These are phyloP conservation scores for Ochropleura plecta DNA, from an alignment of 2,888 invertebrate species.

Conservation along the genomic window DNA sequence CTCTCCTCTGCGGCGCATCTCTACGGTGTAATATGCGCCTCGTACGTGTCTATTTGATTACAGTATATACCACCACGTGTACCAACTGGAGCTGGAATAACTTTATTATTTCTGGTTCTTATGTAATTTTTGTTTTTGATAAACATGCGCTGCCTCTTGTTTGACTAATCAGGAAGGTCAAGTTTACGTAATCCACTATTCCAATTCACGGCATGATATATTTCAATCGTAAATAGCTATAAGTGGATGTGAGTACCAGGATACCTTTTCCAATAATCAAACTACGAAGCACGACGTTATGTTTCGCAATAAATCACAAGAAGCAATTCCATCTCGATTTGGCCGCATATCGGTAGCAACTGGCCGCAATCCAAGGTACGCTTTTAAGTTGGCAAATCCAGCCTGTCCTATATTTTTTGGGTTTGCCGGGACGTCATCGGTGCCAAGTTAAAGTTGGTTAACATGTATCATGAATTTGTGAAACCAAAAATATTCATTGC, in stretches of 20 bases:
- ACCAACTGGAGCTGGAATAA: conserved; percentile 10
- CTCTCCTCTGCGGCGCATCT: conserved; percentile 81
- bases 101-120: conserved; percentile 1
- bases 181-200: background rate
- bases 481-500: conserved; percentile 53
- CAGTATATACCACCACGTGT: conserved; percentile 28
- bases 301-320: conserved; percentile 76
- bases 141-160: background rate
- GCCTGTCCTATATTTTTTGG: conserved; percentile 68
- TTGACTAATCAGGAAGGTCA: background rate
- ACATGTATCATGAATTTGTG: conserved; percentile 59
- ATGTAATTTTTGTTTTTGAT: background rate
- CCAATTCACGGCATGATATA: background rate
- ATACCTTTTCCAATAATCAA: conserved; percentile 66
- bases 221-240: background rate
- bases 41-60: conserved; percentile 70
- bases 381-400: conserved; percentile 74
- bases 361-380: conserved; percentile 80
- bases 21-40: conserved; percentile 74
- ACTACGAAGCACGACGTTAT: conserved; percentile 61
- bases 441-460: conserved; percentile 65
- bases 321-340: conserved; percentile 78
- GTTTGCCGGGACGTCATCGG: conserved; percentile 68
- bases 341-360: conserved; percentile 69
- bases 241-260: conserved; percentile 47